A percentile compares a stretch with the other conserved stretches of the same genome.
Evolutionary conservation across 2,888 invertebrate species (phyloP).

Genomic region (Cancer borealis): DNA sequence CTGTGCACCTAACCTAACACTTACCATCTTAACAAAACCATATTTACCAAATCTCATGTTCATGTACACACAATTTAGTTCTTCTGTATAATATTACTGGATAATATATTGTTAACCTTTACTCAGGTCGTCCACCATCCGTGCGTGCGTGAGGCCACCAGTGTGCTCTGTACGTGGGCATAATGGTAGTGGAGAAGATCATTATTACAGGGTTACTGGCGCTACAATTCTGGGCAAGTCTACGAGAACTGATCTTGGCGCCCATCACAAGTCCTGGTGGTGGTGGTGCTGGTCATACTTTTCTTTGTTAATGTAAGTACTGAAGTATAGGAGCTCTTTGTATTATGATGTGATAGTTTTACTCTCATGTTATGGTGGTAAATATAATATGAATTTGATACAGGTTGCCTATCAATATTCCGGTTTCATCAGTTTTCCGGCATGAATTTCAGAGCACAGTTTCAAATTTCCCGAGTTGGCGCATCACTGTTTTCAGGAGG

Average conservation of each 20-base stretch:
- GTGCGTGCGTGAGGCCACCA: constrained; percentile 86
- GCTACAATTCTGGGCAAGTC: constrained; percentile 85
- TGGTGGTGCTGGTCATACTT: constrained; percentile 90
- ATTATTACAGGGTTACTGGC: constrained; percentile 85
- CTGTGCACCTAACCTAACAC: no score
- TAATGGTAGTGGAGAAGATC: constrained; percentile 86
- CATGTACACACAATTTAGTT: no score
- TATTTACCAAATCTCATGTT: no score
- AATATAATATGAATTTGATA: no score
- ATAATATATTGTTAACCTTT: no score
- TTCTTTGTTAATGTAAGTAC: constrained; percentile 90
- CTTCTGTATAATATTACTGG: no score
- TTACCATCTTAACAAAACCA: neutral
- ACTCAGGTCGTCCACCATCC: constrained; percentile 85
- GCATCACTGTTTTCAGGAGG: no score
- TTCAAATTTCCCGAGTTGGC: no score
- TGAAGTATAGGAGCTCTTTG: neutral
- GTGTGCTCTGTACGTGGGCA: constrained; percentile 85
- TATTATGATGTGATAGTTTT: neutral
- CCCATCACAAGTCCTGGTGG: constrained; percentile 87
- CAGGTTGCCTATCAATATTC: no score
- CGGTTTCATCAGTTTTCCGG: no score
- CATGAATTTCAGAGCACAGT: no score
- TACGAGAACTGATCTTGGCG: constrained; percentile 86
- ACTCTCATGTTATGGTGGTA: neutral